Base-by-base conservation (phyloP, 2,888 invertebrate species). In the Tuta absoluta region DNA sequence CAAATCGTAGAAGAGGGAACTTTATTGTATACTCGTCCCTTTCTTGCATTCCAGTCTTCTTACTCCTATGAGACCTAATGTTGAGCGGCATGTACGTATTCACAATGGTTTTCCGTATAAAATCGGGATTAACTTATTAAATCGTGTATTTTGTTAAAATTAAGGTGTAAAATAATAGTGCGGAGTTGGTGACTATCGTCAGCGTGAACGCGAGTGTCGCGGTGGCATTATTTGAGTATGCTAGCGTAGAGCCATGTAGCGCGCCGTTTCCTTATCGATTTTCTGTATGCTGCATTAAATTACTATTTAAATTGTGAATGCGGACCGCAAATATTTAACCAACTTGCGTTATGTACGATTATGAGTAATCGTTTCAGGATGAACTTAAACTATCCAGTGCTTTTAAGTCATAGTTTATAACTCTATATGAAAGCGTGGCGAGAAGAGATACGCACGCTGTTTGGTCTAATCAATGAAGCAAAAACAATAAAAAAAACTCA, bases 251-350 rank as follows among this genome's bases (percentile, higher is more conserved):
- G 79, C 81, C 76, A 82, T 84, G 84, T 85, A 84, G 81, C 85
- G 85, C 85, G 85, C 82, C 80, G 87, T 86, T 86, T 85, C 85
- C 85, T 87, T 91, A 91, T 91, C 89, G 91, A 91, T 91, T 91
- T 90, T 91, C 88, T 85, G 85, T 82, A 85, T 87, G 86, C 91
- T 87, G 91, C 89, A 90, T 88, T 87, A 87, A 86, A 86, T 85
- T 83, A 85, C 84, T 81, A 81, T 84, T 85, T 79, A 82, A 85
- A 85, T 82, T 79, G 86, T 86, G 87, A 84, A 82, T 86, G 84
- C 82, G 86, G 84, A 79, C 77, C 81, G 82, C 82, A 83, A 83
- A 82, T 77, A 80, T 78, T 79, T 75, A 74, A 79, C 72, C 78
- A 81, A 76, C 73, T 85, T 86, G 85, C 72, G 74, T 79, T 4